Evolutionary conservation across 2,888 invertebrate genomes (phyloP).

Genomic region (Lymantria monacha): DNA sequence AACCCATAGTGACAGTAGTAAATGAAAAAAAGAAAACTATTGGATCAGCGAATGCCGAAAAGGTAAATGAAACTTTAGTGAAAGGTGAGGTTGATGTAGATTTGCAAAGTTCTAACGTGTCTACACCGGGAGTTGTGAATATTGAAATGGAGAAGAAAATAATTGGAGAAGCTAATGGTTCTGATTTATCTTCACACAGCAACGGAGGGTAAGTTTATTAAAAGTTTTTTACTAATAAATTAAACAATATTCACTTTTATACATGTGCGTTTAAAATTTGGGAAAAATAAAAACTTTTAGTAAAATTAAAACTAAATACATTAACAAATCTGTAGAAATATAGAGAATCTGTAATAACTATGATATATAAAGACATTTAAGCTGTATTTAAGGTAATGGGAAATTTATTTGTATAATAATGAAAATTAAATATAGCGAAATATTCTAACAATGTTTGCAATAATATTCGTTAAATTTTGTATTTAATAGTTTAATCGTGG

Average conservation of each 20-base stretch:
- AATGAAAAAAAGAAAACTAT: constrained; percentile 63
- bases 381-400: too few species aligned
- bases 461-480: too few species aligned
- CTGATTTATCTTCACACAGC: constrained; percentile 65
- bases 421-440: too few species aligned
- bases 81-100: constrained; percentile 83
- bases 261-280: too few species aligned
- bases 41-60: constrained; percentile 47
- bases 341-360: too few species aligned
- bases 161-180: constrained; percentile 53
- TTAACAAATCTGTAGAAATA: too few species aligned
- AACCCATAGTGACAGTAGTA: constrained; percentile 69
- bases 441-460: too few species aligned
- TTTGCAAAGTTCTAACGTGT: constrained; percentile 82
- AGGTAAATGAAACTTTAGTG: constrained; percentile 71
- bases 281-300: too few species aligned
- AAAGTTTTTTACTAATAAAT: neutral
- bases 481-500: too few species aligned
- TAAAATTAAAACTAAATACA: too few species aligned
- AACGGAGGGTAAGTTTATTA: constrained; percentile 69
- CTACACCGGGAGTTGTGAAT: constrained; percentile 58
- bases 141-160: constrained; percentile 48
- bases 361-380: too few species aligned
- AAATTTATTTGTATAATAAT: too few species aligned
- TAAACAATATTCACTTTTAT: neutral